Conservation (phyloP, 2,888 invertebrate species). For the Cryptocephalus primarius region DNA sequence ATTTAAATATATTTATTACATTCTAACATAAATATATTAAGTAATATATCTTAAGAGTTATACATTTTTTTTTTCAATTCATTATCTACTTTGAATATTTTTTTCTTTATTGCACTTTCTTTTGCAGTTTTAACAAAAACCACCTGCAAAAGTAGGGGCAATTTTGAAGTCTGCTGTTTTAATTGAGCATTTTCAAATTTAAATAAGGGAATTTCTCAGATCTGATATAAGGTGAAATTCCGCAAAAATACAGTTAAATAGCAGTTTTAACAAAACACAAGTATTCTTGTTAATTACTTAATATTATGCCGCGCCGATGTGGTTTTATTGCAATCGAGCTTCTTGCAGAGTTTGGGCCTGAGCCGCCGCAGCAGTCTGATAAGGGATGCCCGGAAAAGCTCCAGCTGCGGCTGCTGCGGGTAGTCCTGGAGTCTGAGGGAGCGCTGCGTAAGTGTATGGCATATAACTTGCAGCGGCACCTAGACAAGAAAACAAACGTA, state of each 20-base stretch:
- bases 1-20: too few species aligned
- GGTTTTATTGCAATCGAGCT: slow-evolving; percentile 58
- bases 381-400: slow-evolving; percentile 54
- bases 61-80: too few species aligned
- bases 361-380: slow-evolving; percentile 47
- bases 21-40: slow-evolving; percentile 3
- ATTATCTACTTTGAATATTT: slow-evolving; percentile 12
- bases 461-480: slow-evolving; percentile 52
- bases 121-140: slow-evolving; percentile 34
- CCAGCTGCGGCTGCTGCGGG: slow-evolving; percentile 36
- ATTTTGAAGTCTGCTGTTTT: slow-evolving; percentile 25
- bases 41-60: slow-evolving; percentile 10
- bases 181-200: neutral
- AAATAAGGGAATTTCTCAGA: too few species aligned
- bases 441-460: slow-evolving; percentile 60
- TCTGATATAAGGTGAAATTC: too few species aligned
- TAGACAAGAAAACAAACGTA: slow-evolving; percentile 14
- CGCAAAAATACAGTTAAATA: too few species aligned
- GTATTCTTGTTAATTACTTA: too few species aligned
- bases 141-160: slow-evolving; percentile 33
- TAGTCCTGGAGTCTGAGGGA: slow-evolving; percentile 50
- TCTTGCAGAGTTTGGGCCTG: slow-evolving; percentile 60
- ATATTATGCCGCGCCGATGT: too few species aligned
- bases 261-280: too few species aligned
- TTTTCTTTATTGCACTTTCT: slow-evolving; percentile 31